These are phyloP conservation scores for Frieseomelitta varia DNA, from an alignment of 1,140 invertebrate species.

Conservation along the genomic window DNA sequence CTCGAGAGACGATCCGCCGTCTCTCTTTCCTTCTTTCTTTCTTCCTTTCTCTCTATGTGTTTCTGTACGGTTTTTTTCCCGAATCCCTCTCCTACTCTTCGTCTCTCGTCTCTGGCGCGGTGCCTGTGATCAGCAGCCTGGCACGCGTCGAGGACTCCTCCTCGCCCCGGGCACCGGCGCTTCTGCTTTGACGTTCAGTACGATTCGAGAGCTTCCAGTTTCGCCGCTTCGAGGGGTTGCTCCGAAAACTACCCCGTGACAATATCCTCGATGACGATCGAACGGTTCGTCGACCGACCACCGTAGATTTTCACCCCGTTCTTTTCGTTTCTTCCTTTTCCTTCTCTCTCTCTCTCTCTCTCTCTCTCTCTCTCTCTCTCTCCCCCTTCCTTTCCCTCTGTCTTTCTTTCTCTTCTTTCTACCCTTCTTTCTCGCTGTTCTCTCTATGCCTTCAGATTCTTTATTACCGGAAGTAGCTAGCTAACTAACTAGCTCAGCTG, in stretches of 20 bases:
- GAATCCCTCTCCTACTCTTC: constrained; percentile 55
- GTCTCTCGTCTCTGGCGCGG: constrained; percentile 65
- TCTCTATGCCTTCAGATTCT: too few species aligned
- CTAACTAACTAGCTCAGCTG: too few species aligned
- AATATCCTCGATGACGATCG: constrained; percentile 62
- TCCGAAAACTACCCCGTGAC: constrained; percentile 63
- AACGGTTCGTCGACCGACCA: constrained; percentile 47
- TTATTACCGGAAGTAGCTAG: too few species aligned
- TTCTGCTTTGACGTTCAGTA: constrained; percentile 77
- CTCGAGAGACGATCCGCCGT: constrained; percentile 53
- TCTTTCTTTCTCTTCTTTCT: background rate
- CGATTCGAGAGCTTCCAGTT: constrained; percentile 65
- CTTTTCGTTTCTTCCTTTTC: background rate
- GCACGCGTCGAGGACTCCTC: constrained; percentile 79
- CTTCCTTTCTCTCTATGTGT: constrained; percentile 30
- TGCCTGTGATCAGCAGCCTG: constrained; percentile 79
- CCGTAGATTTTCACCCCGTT: background rate
- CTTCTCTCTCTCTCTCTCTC: background rate
- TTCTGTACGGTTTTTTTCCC: constrained; percentile 35
- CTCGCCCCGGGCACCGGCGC: constrained; percentile 77
- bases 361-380: background rate
- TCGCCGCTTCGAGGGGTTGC: constrained; percentile 60
- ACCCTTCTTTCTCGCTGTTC: background rate
- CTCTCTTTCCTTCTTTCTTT: constrained; percentile 30
- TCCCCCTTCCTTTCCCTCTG: background rate